Base-by-base conservation (phyloP, 2,113 vertebrate genomes). In the Callopanchax toddi region DNA sequence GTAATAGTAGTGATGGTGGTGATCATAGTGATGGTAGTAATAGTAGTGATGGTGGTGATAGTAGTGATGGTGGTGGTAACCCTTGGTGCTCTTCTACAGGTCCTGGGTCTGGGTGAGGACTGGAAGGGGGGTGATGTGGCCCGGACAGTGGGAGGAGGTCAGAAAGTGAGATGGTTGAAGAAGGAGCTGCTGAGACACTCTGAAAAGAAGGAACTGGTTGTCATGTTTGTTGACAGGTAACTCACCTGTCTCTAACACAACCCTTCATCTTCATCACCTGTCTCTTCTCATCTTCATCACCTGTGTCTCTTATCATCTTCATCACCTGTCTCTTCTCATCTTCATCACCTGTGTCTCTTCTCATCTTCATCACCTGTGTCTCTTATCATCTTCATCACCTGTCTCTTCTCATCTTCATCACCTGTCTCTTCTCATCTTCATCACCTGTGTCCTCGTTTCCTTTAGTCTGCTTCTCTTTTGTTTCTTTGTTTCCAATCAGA, bases 101-200 rank as follows among this genome's bases (percentile, higher is more conserved):
- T 89, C 4, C 83, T 92, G 53, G 91, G 91, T 42, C 78, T 92
- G 73, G 91, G 90, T 1, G 86, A 92, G 84, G 86, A 92, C 18
- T 97, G 95, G 95, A 92, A 79, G 61, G 95, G 91, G 0, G 91
- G 91, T 0, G 91, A 92, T 6, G 87, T 92, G 29, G 91, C 91
- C 2, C 81, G 92, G 10, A 96, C 95, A 0, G 94, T 97, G 0
- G 95, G 95, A 0, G 95, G 95, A 43, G 95, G 95, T 8, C 95
- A 97, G 92, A 97, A 97, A 77, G 95, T 97, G 17, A 85, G 95
- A n/a, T 96, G 95, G 95, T 64, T 96, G 62, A 95, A 94, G 82
- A 90, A 89, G 7, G 95, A 95, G 72, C 93, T 96, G 76, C 87
- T 92, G 44, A 93, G 92, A 55, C 79, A 93, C 0, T 79, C 83